A percentile compares a stretch with the other conserved stretches of the same genome.
These are phyloP conservation scores for Diglossa cyanea DNA, from an alignment of 2,797 vertebrate genomes.

Conservation along the genomic window DNA sequence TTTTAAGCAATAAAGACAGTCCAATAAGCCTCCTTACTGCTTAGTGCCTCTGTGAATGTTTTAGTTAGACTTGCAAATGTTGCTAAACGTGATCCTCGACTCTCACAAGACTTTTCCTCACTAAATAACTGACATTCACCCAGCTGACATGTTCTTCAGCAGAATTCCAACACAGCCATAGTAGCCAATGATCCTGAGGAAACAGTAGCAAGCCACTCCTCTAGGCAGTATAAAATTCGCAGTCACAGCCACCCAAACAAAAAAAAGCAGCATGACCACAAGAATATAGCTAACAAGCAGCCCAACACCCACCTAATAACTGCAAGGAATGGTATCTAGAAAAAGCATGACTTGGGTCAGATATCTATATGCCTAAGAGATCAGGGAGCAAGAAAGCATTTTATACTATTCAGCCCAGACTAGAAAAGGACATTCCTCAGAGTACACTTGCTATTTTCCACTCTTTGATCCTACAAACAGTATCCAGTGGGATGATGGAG, in stretches of 20 bases:
- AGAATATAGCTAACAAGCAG: slow-evolving; percentile 23
- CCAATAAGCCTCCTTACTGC: background rate
- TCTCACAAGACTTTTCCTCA: background rate
- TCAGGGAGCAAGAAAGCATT: background rate
- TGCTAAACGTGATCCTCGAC: background rate
- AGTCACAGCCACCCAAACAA: background rate
- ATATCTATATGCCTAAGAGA: background rate
- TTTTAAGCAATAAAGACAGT: background rate
- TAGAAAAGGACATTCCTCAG: background rate
- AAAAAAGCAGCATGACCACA: slow-evolving; percentile 4
- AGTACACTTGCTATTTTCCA: background rate
- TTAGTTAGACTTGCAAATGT: background rate
- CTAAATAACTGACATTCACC: background rate
- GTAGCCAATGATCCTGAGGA: background rate
- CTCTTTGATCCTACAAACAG: background rate
- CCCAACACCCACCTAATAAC: background rate
- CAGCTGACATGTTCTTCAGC: background rate
- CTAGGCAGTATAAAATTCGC: slow-evolving; percentile 27
- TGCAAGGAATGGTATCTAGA: background rate
- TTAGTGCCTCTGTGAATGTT: background rate
- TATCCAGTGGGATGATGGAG: background rate
- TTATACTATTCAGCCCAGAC: background rate
- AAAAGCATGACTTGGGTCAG: background rate
- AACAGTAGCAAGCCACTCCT: background rate
- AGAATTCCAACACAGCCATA: background rate